Conservation (phyloP, 1,140 invertebrate genomes). For the Platyscapa corneri region DNA sequence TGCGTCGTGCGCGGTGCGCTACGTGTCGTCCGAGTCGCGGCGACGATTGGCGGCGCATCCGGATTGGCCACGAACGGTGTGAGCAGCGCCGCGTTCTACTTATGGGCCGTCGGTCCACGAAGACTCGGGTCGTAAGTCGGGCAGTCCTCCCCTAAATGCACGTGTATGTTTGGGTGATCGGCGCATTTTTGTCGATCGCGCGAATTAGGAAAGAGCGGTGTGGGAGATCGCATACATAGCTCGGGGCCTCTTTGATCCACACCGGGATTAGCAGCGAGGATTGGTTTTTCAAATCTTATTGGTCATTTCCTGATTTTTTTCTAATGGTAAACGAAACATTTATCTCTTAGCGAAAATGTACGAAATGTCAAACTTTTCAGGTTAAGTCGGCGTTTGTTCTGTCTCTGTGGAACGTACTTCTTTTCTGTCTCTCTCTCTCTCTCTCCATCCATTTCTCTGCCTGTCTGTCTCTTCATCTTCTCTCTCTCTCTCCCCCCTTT, state of each 20-base stretch:
- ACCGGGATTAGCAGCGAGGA: neutral
- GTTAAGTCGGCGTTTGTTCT: neutral
- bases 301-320: neutral
- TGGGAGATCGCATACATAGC: neutral
- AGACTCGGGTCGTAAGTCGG: neutral
- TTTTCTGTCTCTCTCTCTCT: neutral
- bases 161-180: neutral
- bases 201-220: neutral
- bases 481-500: neutral
- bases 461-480: too few species aligned
- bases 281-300: constrained; percentile 24
- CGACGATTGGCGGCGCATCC: neutral
- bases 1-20: neutral
- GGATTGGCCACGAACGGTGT: neutral
- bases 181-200: constrained; percentile 14
- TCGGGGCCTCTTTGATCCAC: neutral
- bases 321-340: neutral
- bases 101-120: neutral
- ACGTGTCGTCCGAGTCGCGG: neutral
- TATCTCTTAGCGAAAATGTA: neutral
- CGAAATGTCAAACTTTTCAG: neutral
- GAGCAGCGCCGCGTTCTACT: neutral
- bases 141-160: neutral
- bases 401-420: too few species aligned
- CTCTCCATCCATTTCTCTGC: neutral